Evolutionary conservation across 2,888 invertebrate species (phyloP).

Genomic region (Junonia oenone): DNA sequence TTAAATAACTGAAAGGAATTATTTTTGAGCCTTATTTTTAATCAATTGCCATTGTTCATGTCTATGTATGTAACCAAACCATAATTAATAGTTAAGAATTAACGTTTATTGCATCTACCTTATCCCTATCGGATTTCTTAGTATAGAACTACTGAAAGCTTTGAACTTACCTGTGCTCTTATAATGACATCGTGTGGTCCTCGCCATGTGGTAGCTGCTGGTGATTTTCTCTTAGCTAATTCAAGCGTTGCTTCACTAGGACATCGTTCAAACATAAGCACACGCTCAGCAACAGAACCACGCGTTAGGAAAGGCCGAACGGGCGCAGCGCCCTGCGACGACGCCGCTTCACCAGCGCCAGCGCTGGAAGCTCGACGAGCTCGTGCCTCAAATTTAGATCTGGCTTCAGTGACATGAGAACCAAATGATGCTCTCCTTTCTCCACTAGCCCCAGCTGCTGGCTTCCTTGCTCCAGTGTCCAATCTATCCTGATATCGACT

Average conservation of each 20-base stretch:
- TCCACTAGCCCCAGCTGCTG: constrained; percentile 62
- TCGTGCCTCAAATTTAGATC: constrained; percentile 74
- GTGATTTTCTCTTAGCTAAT: constrained; percentile 80
- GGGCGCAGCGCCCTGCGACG: constrained; percentile 69
- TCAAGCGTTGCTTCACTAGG: constrained; percentile 88
- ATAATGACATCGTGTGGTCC: constrained; percentile 76
- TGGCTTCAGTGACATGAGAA: constrained; percentile 72
- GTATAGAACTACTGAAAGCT: not conserved
- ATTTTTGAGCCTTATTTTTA: no score
- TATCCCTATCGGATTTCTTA: constrained; percentile 12
- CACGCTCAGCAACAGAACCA: constrained; percentile 94
- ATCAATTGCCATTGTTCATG: no score
- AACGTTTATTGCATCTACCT: constrained; percentile 13
- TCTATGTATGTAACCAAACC: constrained; percentile 19
- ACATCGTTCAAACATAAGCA: constrained; percentile 93
- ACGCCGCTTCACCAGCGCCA: constrained; percentile 58
- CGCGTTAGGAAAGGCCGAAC: constrained; percentile 91
- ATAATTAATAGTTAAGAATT: constrained; percentile 13
- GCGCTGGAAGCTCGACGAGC: constrained; percentile 69
- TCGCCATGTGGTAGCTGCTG: constrained; percentile 76
- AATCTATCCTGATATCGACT: constrained; percentile 81
- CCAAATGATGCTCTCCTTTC: constrained; percentile 68
- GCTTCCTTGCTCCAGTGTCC: constrained; percentile 71
- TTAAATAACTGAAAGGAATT: no score
- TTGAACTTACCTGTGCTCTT: constrained; percentile 69